Percentiles rank a stretch among this genome's conserved stretches.
These are phyloP conservation scores for Sebastes kiyomatsui DNA, from an alignment of 2,797 vertebrate species.

Conservation along the genomic window DNA sequence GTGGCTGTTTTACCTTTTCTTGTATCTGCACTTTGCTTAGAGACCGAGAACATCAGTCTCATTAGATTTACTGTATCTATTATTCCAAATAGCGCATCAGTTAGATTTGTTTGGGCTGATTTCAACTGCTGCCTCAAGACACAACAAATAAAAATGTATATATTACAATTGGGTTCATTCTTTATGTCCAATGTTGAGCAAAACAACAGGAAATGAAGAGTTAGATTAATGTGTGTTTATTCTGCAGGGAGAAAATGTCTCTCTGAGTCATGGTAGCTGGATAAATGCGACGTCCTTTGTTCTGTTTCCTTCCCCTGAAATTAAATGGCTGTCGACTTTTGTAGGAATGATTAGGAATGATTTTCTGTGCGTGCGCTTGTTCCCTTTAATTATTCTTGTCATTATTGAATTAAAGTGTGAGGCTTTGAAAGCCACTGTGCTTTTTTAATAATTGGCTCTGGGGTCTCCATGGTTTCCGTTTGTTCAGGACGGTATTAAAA, in stretches of 20 bases:
- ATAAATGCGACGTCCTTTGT: constrained; percentile 11
- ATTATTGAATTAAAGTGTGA: constrained; percentile 1
- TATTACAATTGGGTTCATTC: not conserved
- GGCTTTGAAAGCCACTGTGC: constrained; percentile 5
- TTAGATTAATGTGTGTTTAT: constrained; percentile 37
- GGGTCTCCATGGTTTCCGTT: constrained; percentile 9
- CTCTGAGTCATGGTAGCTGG: constrained; percentile 3
- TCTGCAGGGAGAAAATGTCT: constrained; percentile 2
- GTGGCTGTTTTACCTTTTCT: not conserved
- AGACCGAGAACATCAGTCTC: not conserved
- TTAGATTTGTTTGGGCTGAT: not conserved
- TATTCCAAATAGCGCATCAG: not conserved
- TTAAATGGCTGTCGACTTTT: not conserved
- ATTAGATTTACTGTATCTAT: not conserved
- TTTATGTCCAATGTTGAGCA: not conserved
- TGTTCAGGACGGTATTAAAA: not conserved
- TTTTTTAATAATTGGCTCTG: not conserved
- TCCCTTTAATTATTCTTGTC: not conserved
- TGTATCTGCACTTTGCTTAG: not conserved
- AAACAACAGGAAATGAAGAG: constrained; percentile 9
- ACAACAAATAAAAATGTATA: not conserved
- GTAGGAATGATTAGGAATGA: constrained; percentile 14
- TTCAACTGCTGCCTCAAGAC: not conserved
- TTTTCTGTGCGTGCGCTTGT: not conserved
- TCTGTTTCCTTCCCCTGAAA: constrained; percentile 10